Conservation (phyloP, 2,888 invertebrate species). For the Diarsia brunnea region DNA sequence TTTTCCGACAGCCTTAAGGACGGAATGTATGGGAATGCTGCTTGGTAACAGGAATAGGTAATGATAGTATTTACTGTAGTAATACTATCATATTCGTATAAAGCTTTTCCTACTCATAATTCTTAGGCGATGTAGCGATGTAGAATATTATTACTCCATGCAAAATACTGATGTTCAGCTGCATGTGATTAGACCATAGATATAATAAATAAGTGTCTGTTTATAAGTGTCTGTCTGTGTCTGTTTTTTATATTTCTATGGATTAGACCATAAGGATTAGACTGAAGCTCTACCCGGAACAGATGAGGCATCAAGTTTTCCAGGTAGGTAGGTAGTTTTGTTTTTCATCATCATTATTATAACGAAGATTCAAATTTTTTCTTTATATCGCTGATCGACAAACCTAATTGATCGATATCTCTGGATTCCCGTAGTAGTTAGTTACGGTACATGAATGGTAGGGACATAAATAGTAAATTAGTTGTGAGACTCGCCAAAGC, state of each 20-base stretch:
- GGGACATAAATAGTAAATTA: slow-evolving; percentile 21
- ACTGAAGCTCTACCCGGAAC: background rate
- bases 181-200: background rate
- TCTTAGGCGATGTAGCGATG: background rate
- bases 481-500: background rate
- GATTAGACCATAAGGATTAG: too few species aligned
- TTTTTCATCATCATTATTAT: background rate
- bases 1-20: background rate
- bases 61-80: background rate
- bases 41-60: background rate
- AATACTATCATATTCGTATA: background rate
- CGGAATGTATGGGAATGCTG: background rate
- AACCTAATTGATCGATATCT: background rate
- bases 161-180: background rate
- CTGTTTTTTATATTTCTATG: too few species aligned
- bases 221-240: too few species aligned
- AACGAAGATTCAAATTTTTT: background rate
- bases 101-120: background rate
- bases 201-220: too few species aligned
- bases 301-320: background rate
- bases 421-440: slow-evolving; percentile 1
- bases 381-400: background rate
- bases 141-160: background rate
- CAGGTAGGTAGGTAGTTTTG: background rate
- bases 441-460: slow-evolving; percentile 7